Conservation (phyloP, 1,140 invertebrate genomes). For the Camponotus pennsylvanicus region DNA sequence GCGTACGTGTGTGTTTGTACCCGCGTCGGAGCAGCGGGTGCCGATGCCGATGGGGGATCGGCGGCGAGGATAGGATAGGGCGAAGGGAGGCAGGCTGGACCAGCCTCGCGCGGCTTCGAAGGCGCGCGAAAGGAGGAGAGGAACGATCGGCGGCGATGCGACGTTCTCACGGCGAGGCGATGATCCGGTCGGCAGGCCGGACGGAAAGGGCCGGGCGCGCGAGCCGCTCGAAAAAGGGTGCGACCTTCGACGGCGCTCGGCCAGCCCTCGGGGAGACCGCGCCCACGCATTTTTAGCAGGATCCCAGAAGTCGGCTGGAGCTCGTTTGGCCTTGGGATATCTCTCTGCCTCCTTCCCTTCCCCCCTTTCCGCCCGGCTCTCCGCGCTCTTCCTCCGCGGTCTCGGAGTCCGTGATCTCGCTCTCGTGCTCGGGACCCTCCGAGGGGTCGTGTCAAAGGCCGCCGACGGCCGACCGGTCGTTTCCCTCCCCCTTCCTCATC, state of each 20-base stretch:
- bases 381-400: constrained; percentile 33
- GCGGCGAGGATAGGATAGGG: constrained; percentile 56
- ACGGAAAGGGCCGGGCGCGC: constrained; percentile 72
- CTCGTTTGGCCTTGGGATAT: constrained; percentile 75
- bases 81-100: constrained; percentile 45
- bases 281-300: constrained; percentile 86
- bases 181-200: constrained; percentile 62
- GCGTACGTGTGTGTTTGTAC: constrained; percentile 13
- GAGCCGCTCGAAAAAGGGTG: constrained; percentile 81
- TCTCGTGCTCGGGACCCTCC: not conserved
- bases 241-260: constrained; percentile 81
- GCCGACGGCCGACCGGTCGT: constrained; percentile 7
- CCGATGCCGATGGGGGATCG: constrained; percentile 44
- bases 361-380: constrained; percentile 17
- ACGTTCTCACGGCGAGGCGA: not conserved
- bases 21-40: constrained; percentile 13
- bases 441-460: constrained; percentile 62
- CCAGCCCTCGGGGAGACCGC: constrained; percentile 86
- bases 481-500: not conserved
- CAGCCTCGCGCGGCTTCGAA: constrained; percentile 52
- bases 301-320: constrained; percentile 83
- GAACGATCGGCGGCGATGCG: constrained; percentile 65
- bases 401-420: constrained; percentile 23
- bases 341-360: constrained; percentile 14
- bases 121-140: constrained; percentile 73